Conservation (phyloP, 2,888 invertebrate species). For the Heliconius charithonia region DNA sequence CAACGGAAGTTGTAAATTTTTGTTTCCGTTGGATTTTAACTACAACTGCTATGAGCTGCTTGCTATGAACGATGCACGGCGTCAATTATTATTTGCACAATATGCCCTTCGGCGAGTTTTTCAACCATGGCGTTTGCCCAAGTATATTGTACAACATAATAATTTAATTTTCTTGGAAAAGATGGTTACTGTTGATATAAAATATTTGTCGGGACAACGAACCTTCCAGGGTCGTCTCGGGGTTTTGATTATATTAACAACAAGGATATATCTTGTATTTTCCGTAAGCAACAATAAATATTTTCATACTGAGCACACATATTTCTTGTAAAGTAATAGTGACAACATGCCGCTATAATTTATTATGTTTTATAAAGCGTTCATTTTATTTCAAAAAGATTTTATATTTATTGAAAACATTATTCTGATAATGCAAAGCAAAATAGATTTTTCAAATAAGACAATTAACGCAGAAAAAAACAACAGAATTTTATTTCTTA, state of each 20-base stretch:
- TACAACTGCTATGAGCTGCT: slow-evolving; percentile 48
- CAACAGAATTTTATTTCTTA: not conserved
- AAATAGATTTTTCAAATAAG: too few relatives aligned
- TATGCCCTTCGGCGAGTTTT: slow-evolving; percentile 50
- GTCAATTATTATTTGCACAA: slow-evolving; percentile 52
- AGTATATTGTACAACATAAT: slow-evolving; percentile 33
- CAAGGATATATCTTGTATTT: slow-evolving; percentile 53
- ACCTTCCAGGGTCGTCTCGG: slow-evolving; percentile 59
- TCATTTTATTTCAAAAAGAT: too few relatives aligned
- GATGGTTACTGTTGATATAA: slow-evolving; percentile 61
- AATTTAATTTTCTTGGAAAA: slow-evolving; percentile 51
- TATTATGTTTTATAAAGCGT: too few relatives aligned
- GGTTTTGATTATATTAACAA: slow-evolving; percentile 56
- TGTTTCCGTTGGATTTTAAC: slow-evolving; percentile 60
- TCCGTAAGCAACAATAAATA: slow-evolving; percentile 50
- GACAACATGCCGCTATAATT: too few relatives aligned
- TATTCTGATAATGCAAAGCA: too few relatives aligned
- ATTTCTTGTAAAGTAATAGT: not conserved
- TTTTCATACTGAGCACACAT: slow-evolving; percentile 32
- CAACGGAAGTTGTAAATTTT: slow-evolving; percentile 65
- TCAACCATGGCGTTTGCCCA: slow-evolving; percentile 36
- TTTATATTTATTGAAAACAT: too few relatives aligned
- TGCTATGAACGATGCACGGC: slow-evolving; percentile 51
- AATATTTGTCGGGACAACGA: slow-evolving; percentile 59
- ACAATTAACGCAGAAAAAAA: not conserved